Conservation (phyloP, 2,113 vertebrate genomes). For the Zosterops pallidus region DNA sequence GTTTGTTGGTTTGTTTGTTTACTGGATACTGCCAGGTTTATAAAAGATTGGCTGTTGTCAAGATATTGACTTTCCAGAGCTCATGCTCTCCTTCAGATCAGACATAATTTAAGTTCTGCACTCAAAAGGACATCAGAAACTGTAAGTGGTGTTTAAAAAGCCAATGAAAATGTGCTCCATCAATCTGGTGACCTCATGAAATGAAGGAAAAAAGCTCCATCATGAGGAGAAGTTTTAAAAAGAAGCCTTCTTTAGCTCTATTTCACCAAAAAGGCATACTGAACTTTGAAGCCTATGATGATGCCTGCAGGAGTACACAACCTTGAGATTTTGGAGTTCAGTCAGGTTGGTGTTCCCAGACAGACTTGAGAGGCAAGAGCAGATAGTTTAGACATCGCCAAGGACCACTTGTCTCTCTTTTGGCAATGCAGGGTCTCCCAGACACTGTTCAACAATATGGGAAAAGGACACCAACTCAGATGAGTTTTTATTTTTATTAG, state of each 20-base stretch:
- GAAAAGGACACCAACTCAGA: not conserved
- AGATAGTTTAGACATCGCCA: not conserved
- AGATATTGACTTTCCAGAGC: not conserved
- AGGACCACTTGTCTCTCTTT: not conserved
- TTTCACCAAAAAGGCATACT: not conserved
- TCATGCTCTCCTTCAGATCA: not conserved
- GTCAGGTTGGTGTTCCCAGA: not conserved
- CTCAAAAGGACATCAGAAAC: not conserved
- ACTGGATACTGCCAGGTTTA: not conserved
- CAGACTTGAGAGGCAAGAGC: not conserved
- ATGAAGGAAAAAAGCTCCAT: not conserved
- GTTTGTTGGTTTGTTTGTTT: not conserved
- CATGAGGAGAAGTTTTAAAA: not conserved
- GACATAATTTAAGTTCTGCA: not conserved
- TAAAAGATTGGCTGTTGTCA: not conserved
- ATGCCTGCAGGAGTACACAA: accelerated
- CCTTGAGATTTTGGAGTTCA: not conserved
- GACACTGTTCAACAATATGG: not conserved
- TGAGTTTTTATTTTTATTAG: not conserved
- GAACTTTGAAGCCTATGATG: not conserved
- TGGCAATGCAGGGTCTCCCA: not conserved
- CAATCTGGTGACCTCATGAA: not conserved
- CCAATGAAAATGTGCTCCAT: not conserved
- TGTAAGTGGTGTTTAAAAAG: not conserved
- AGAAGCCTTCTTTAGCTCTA: not conserved